Percentiles rank a stretch among this genome's conserved stretches.
phyloP scores from a whole-genome alignment of 2,113 vertebrate species.

The Cyanoderma ruficeps region DNA sequence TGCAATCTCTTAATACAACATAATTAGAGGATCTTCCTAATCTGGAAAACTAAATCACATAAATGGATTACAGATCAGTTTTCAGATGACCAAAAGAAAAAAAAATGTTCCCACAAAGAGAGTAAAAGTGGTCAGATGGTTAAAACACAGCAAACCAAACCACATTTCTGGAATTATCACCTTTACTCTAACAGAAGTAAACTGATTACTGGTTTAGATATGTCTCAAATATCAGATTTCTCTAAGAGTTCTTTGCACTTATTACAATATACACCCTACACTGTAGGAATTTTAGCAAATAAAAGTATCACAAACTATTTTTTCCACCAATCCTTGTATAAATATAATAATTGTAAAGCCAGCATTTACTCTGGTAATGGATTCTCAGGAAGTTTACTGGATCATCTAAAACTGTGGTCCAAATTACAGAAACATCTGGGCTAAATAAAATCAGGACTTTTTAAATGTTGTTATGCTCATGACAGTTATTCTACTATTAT shows the following conservation, averaged over 20 bases:
- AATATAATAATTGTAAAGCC: not conserved
- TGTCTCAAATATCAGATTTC: not conserved
- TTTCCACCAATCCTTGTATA: not conserved
- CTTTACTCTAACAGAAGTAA: not conserved
- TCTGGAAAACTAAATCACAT: conserved; percentile 57
- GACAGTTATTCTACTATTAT: not conserved
- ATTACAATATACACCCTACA: not conserved
- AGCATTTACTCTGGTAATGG: not conserved
- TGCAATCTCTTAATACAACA: conserved; percentile 11
- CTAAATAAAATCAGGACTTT: not conserved
- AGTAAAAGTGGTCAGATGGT: not conserved
- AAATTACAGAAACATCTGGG: not conserved
- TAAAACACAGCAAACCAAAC: not conserved
- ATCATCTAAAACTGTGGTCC: not conserved
- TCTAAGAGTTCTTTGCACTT: not conserved
- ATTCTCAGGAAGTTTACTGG: not conserved
- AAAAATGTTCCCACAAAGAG: not conserved
- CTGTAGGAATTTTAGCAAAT: not conserved
- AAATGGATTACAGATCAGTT: conserved; percentile 56
- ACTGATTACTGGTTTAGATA: not conserved
- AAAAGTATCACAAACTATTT: not conserved
- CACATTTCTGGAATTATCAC: not conserved
- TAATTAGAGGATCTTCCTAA: conserved; percentile 56
- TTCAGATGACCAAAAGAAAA: not conserved
- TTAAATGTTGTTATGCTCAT: not conserved